Evolutionary conservation across 2,797 vertebrate species (phyloP).

Genomic region (Aeoliscus strigatus): DNA sequence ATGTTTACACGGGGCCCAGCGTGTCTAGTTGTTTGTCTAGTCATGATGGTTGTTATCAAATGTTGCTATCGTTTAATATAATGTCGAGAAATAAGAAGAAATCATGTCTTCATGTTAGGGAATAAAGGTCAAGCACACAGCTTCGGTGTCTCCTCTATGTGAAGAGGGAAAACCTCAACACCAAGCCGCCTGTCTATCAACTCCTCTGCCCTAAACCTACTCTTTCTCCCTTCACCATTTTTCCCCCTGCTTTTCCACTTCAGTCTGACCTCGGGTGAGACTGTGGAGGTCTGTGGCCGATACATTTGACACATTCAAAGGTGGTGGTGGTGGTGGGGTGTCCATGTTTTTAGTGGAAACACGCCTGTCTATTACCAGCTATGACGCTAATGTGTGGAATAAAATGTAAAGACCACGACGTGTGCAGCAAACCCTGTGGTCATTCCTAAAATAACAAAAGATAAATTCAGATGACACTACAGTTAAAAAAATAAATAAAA

Average conservation of each 20-base stretch:
- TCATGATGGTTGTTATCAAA: slow-evolving; percentile 7
- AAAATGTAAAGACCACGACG: too few species aligned
- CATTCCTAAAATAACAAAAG: too few species aligned
- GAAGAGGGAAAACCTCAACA: neutral
- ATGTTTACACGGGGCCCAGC: too few species aligned
- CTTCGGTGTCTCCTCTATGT: slow-evolving; percentile 2
- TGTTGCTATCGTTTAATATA: too few species aligned
- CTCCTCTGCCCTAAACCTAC: slow-evolving; percentile 4
- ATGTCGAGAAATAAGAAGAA: neutral
- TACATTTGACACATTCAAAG: slow-evolving; percentile 31
- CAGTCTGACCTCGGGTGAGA: slow-evolving; percentile 26
- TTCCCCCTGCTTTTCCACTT: slow-evolving; percentile 43
- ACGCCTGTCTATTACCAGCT: slow-evolving; percentile 11
- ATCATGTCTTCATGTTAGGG: slow-evolving; percentile 10
- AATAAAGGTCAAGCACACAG: slow-evolving; percentile 16
- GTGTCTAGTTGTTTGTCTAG: neutral
- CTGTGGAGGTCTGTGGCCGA: slow-evolving; percentile 37
- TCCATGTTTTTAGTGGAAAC: slow-evolving; percentile 1
- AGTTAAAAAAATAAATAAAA: too few species aligned
- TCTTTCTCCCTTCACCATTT: slow-evolving; percentile 34
- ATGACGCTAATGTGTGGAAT: neutral
- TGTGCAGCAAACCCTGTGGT: too few species aligned
- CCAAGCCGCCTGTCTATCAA: slow-evolving; percentile 29
- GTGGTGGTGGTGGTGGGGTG: slow-evolving; percentile 17
- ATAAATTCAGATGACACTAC: too few species aligned